Evolutionary conservation across 2,888 invertebrate genomes (phyloP), one percentile per base, ranked within the genome.

Genomic region (Ectemnius lituratus): DNA sequence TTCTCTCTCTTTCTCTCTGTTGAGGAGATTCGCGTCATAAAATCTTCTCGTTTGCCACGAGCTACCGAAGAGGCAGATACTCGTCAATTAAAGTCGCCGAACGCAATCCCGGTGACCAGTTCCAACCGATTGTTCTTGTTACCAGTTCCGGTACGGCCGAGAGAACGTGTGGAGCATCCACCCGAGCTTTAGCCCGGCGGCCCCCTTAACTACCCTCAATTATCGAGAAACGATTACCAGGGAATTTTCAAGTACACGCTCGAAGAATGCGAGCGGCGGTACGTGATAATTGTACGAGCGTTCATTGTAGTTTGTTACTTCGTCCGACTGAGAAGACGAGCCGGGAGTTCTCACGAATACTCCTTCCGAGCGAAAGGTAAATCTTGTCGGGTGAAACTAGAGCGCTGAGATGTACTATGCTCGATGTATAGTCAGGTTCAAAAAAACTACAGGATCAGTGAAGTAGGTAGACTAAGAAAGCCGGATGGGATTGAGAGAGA

Each of bases 11-110:
- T 11, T 37, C 37, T 37, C 37, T 11, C 37, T 11, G 37, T 37
- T 37, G 37, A 37, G 11, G 8, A 37, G 37, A 37, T 37, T 37
- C 56, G 62, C 73, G 76, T 81, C 81, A 81, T 79, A 79, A 81
- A 81, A 73, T 62, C 69, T 61, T 23, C 37, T 37, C 45, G n/a
- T n/a, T 62, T 46, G 28, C 73, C 68, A 56, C 72, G 63, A 67
- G 64, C 62, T 64, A 66, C 71, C 8, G 61, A 58, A 11, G 57
- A 28, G 37, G 2, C 6, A 16, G 13, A 47, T n/a, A 13, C 67
- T 23, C 46, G 65, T 71, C 75, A 80, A 81, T 81, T 81, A 80
- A 80, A 73, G 63, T 73, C 28, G 74, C 70, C 78, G 73, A 67
- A 73, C 59, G 57, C 37, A 56, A 46, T 37, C 28, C 27, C 28